Conservation (phyloP, 2,113 vertebrate genomes). For the Gallinago media region DNA sequence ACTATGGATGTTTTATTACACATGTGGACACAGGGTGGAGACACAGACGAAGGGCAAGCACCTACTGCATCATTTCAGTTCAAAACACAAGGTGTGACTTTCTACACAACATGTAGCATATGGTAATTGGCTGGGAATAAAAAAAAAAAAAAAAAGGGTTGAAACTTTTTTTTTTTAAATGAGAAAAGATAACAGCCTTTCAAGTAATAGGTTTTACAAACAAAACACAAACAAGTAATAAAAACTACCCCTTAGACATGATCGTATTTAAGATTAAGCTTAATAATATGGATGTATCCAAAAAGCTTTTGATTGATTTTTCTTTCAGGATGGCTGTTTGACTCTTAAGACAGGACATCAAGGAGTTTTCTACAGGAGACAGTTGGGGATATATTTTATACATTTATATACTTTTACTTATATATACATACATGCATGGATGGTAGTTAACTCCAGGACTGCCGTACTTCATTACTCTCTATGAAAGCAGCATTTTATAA, state of each 20-base stretch:
- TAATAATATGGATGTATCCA: background rate
- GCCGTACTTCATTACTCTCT: background rate
- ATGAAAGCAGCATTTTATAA: background rate
- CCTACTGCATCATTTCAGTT: background rate
- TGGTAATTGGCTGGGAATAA: rapidly evolving
- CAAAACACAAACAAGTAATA: background rate
- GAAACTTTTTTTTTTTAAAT: background rate
- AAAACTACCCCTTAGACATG: background rate
- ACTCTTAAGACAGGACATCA: background rate
- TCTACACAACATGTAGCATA: background rate
- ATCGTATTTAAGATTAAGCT: background rate
- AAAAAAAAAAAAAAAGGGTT: background rate
- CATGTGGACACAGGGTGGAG: background rate
- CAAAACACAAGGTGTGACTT: background rate
- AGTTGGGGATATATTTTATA: rapidly evolving
- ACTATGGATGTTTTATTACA: rapidly evolving
- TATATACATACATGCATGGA: too few relatives aligned
- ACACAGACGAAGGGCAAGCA: background rate
- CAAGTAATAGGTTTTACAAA: background rate
- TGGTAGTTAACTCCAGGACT: background rate
- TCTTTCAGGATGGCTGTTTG: background rate
- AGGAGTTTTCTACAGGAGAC: background rate
- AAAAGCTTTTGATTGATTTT: background rate
- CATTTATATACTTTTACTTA: background rate
- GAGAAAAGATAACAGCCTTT: background rate